Conservation (phyloP, 2,797 vertebrate species). For the Myiotriccus ornatus region DNA sequence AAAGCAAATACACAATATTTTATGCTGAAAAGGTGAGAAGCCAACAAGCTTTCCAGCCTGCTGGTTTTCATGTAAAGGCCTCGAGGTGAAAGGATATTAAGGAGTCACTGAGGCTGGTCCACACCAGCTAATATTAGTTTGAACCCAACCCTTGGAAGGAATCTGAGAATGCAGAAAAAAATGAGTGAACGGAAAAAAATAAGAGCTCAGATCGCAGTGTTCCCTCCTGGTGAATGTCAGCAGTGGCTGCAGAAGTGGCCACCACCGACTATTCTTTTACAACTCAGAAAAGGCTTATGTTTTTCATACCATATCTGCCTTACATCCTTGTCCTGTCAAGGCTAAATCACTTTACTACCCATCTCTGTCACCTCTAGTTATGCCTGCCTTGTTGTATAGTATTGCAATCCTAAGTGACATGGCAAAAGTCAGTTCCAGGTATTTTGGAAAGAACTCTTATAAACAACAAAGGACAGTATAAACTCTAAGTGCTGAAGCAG, state of each 20-base stretch:
- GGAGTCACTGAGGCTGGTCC: not conserved
- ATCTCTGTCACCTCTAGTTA: conserved; percentile 8
- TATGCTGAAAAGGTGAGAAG: not conserved
- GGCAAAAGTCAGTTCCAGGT: not conserved
- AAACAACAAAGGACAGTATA: not conserved
- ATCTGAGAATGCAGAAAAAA: not conserved
- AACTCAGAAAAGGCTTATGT: not conserved
- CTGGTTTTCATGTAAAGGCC: not conserved
- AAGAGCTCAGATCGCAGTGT: not conserved
- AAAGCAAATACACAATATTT: not conserved
- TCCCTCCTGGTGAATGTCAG: not conserved
- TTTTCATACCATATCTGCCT: not conserved
- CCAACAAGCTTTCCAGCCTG: not conserved
- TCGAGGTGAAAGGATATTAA: not conserved
- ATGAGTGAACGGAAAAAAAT: not conserved
- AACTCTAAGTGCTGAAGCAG: not conserved
- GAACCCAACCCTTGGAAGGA: not conserved
- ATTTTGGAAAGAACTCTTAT: conserved; percentile 22
- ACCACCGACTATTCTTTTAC: not conserved
- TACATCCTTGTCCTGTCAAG: not conserved
- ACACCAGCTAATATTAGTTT: not conserved
- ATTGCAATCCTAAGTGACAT: not conserved
- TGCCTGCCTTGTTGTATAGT: not conserved
- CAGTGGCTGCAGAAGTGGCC: not conserved
- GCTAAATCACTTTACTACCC: not conserved